phyloP scores from a whole-genome alignment of 2,113 vertebrate genomes.

The Datnioides undecimradiatus region DNA sequence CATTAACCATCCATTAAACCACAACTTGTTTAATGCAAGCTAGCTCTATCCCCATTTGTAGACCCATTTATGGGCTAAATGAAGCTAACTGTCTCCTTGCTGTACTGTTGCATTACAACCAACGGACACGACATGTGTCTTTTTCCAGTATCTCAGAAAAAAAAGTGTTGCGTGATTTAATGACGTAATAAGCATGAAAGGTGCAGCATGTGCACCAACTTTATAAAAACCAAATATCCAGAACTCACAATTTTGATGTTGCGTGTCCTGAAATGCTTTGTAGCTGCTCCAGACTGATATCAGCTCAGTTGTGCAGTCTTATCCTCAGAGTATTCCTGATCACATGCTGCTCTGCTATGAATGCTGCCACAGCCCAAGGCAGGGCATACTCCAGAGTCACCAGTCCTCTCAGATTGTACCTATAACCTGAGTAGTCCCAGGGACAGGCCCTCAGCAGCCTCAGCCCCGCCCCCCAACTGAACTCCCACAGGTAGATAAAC shows the following conservation, averaged over 20 bases:
- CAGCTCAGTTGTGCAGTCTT: conserved; percentile 57
- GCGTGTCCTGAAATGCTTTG: background rate
- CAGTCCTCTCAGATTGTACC: conserved; percentile 80
- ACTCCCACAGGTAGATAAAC: conserved; percentile 85
- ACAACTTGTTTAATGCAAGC: too few species aligned
- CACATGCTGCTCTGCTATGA: conserved; percentile 83
- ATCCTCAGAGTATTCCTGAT: conserved; percentile 82
- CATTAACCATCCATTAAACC: too few species aligned
- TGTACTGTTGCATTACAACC: too few species aligned
- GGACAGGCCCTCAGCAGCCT: conserved; percentile 81
- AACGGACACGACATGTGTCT: too few species aligned
- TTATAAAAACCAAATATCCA: background rate
- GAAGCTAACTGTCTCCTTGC: too few species aligned
- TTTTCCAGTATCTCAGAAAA: background rate
- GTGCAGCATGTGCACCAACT: background rate
- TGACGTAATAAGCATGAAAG: background rate
- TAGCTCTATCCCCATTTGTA: too few species aligned
- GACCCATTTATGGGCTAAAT: too few species aligned
- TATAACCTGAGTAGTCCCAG: conserved; percentile 84
- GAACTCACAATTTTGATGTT: background rate
- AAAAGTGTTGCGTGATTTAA: conserved; percentile 2
- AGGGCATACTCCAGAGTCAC: conserved; percentile 84
- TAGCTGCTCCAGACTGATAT: background rate
- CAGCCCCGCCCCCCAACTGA: conserved; percentile 80
- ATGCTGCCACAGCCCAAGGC: conserved; percentile 79